Evolutionary conservation across 1,140 invertebrate genomes (phyloP), one percentile per base, ranked within the genome.

Genomic region (Euschistus heros): DNA sequence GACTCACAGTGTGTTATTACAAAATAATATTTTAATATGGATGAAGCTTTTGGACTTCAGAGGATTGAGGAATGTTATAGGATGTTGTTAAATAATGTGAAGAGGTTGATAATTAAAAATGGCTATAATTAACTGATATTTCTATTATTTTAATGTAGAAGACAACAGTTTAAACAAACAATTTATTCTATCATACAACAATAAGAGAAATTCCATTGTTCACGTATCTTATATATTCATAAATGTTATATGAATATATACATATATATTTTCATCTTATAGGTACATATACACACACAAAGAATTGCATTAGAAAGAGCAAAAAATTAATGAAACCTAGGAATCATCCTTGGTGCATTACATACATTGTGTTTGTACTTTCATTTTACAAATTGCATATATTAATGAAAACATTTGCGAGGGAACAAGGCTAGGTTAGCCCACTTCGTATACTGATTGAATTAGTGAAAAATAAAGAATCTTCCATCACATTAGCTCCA

Each of bases 121-220:
- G 6, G 13, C 52, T 55, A 55, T 64, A 64, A 52, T 64, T 64
- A 64, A 64, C 63, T 66, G 64, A 66, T 66, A 66, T 66, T 66
- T 66, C 57, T 66, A 66, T 66, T 66, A 55, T 66, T 65, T 66
- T 66, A 66, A 66, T 66, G 30, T 55, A 66, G 64, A 55, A 66
- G 64, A 66, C 64, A 66, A 66, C 64, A 66, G 64, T 66, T 66
- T 66, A 66, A 66, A 66, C 54, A 66, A 66, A 66, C 64, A 66
- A 66, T 66, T 66, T 66, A 66, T 66, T 66, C 64, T 66, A 66
- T 66, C 64, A 66, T 66, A 66, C 64, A 66, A 66, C 64, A 66
- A 66, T 66, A 60, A 66, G 64, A 66, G 64, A 66, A 55, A 66
- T 66, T 66, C 64, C 64, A 66, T 65, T 60, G 64, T 66, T 42